These are phyloP conservation scores for Phoxinus dragarum DNA, from an alignment of 2,797 vertebrate genomes.

Conservation along the genomic window DNA sequence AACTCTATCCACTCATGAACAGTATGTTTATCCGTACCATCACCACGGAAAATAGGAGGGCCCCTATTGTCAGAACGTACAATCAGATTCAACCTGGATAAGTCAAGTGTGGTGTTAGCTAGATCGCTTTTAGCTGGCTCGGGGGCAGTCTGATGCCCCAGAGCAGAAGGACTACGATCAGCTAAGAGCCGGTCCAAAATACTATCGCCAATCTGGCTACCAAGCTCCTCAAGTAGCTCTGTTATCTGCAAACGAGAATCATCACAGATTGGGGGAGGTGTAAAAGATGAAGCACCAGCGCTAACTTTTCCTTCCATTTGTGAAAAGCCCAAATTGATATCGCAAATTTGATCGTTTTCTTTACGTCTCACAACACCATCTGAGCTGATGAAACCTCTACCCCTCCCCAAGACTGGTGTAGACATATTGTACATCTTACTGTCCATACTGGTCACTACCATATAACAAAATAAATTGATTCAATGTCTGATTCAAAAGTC, in stretches of 20 bases:
- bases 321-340: neutral
- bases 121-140: neutral
- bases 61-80: neutral
- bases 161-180: neutral
- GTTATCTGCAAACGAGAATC: neutral
- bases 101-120: neutral
- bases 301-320: neutral
- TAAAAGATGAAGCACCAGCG: neutral
- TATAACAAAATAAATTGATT: neutral
- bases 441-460: neutral
- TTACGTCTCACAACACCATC: neutral
- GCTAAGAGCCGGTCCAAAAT: neutral
- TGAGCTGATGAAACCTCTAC: neutral
- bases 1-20: neutral
- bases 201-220: neutral
- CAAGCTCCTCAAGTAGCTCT: neutral
- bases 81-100: neutral
- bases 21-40: neutral
- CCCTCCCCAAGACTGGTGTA: neutral
- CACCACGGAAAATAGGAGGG: neutral
- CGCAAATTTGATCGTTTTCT: neutral
- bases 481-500: too few species aligned
- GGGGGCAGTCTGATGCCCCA: neutral
- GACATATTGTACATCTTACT: neutral
- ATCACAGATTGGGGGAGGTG: neutral